These are phyloP conservation scores for Dichetophora obliterata DNA, from an alignment of 2,888 invertebrate genomes.

Conservation along the genomic window DNA sequence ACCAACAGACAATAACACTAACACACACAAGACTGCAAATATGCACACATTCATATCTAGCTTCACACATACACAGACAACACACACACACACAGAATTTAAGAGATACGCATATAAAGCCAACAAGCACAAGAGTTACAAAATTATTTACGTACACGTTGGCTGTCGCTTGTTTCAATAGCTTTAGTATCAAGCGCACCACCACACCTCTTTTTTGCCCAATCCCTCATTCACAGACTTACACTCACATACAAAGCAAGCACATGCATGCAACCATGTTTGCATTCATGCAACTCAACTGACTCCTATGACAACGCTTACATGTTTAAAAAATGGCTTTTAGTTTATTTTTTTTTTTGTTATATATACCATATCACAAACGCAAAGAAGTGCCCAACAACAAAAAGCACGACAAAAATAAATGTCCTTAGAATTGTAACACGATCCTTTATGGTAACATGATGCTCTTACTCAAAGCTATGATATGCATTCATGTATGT, in stretches of 20 bases:
- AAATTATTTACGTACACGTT: conserved; percentile 27
- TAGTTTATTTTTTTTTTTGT: background rate
- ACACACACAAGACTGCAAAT: conserved; percentile 26
- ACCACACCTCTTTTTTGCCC: background rate
- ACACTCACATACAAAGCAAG: background rate
- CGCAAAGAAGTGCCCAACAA: too few species aligned
- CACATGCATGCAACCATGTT: too few species aligned
- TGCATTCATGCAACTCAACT: background rate
- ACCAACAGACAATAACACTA: background rate
- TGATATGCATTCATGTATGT: background rate
- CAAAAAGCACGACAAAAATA: background rate
- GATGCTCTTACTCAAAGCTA: background rate
- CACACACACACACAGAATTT: conserved; percentile 18
- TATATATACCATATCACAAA: too few species aligned
- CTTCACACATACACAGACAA: conserved; percentile 24
- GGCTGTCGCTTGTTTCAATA: conserved; percentile 29
- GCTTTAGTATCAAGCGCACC: background rate
- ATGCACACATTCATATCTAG: conserved; percentile 18
- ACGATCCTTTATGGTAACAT: conserved; percentile 16
- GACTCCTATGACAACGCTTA: background rate
- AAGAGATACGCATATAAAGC: conserved; percentile 23
- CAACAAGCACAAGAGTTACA: conserved; percentile 9
- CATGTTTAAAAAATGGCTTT: conserved; percentile 17
- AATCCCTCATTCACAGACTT: background rate
- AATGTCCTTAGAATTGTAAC: conserved; percentile 17